Conservation (phyloP, 2,888 invertebrate species). For the Clepsis dumicolana region DNA sequence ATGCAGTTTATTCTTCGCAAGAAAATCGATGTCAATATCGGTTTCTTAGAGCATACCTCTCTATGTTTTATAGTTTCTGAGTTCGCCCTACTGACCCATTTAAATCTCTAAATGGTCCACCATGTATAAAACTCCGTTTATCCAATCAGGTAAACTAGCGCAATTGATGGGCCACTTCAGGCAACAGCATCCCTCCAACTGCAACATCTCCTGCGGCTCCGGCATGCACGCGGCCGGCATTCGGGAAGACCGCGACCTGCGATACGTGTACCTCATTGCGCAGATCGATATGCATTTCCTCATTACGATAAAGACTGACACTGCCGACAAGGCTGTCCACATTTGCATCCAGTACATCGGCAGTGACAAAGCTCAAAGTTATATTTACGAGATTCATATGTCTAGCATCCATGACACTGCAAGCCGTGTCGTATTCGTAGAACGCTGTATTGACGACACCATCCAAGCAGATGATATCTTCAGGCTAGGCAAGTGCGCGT, state of each 20-base stretch:
- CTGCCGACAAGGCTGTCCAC: conserved; percentile 65
- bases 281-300: conserved; percentile 71
- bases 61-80: too few relatives aligned
- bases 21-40: too few relatives aligned
- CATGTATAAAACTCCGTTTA: neutral
- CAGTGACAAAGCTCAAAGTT: conserved; percentile 68
- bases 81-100: too few relatives aligned
- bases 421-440: conserved; percentile 67
- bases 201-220: conserved; percentile 54
- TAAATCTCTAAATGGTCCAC: too few relatives aligned
- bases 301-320: conserved; percentile 72
- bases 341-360: conserved; percentile 72
- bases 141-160: conserved; percentile 65
- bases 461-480: conserved; percentile 72
- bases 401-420: conserved; percentile 66
- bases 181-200: conserved; percentile 66
- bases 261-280: conserved; percentile 64
- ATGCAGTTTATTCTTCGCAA: too few relatives aligned
- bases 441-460: conserved; percentile 74
- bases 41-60: too few relatives aligned
- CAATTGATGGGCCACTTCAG: conserved; percentile 75
- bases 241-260: conserved; percentile 55
- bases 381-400: conserved; percentile 73
- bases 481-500: conserved; percentile 68
- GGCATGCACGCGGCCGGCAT: conserved; percentile 10